Conservation (phyloP, 2,797 vertebrate species). For the Pantherophis vulpinus region DNA sequence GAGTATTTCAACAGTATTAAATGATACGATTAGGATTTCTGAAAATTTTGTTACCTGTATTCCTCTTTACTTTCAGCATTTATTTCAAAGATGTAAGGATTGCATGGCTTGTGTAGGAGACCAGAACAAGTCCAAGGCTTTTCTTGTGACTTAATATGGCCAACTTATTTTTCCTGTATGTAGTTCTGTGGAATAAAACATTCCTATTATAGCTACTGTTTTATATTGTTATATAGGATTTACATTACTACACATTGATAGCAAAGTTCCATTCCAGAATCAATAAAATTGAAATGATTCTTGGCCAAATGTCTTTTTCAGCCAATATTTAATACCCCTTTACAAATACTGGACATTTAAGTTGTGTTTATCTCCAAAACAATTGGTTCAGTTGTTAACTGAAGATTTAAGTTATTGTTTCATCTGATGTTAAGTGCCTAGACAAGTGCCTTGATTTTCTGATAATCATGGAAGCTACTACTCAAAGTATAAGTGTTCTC, state of each 20-base stretch:
- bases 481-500: too few relatives aligned
- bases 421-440: not conserved
- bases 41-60: not conserved
- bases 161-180: not conserved
- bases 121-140: not conserved
- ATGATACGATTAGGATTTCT: not conserved
- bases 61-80: not conserved
- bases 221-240: not conserved
- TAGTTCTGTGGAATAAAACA: not conserved
- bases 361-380: not conserved
- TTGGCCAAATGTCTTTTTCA: not conserved
- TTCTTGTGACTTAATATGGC: not conserved
- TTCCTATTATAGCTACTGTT: not conserved
- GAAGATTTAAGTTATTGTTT: not conserved
- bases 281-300: not conserved
- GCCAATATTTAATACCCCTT: not conserved
- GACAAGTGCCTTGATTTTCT: not conserved
- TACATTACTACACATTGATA: not conserved
- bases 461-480: too few relatives aligned
- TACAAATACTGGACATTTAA: not conserved
- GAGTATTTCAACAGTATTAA: not conserved
- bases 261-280: not conserved
- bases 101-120: not conserved
- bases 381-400: not conserved
- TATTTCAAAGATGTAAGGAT: not conserved